Evolutionary conservation across 2,888 invertebrate species (phyloP).

Genomic region (Rotaria socialis): DNA sequence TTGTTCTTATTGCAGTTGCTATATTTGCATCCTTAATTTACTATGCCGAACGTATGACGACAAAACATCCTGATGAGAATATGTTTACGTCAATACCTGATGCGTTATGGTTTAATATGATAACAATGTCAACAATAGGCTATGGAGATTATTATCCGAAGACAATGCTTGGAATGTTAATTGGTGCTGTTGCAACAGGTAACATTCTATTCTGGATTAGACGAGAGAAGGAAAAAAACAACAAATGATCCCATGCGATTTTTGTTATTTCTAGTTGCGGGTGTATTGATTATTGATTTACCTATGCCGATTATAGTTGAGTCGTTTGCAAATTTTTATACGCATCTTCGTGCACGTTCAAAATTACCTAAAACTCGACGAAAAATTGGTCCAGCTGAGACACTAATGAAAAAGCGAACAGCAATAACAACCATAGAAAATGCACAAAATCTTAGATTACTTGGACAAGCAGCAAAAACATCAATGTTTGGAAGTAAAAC

Average conservation of each 20-base stretch:
- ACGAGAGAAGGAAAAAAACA: too few relatives aligned
- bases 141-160: conserved; percentile 45
- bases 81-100: conserved; percentile 44
- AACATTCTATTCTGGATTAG: too few relatives aligned
- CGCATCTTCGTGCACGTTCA: conserved; percentile 44
- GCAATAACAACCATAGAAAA: background rate
- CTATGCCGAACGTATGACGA: conserved; percentile 45
- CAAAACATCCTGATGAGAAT: conserved; percentile 1
- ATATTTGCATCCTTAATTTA: conserved; percentile 44
- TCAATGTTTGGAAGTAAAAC: conserved; percentile 5
- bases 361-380: conserved; percentile 46
- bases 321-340: conserved; percentile 46
- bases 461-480: background rate
- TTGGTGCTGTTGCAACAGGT: conserved; percentile 45
- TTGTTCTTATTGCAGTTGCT: conserved; percentile 40
- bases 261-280: conserved; percentile 13
- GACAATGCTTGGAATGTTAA: conserved; percentile 43
- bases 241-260: too few relatives aligned
- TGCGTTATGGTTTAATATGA: conserved; percentile 44
- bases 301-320: conserved; percentile 47
- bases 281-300: conserved; percentile 46
- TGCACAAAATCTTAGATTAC: background rate
- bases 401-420: background rate
- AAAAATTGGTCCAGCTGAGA: conserved; percentile 42
- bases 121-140: conserved; percentile 45